Evolutionary conservation across 2,113 vertebrate genomes (phyloP), one percentile per base, ranked within the genome.

Genomic region (Notothenia rossii): DNA sequence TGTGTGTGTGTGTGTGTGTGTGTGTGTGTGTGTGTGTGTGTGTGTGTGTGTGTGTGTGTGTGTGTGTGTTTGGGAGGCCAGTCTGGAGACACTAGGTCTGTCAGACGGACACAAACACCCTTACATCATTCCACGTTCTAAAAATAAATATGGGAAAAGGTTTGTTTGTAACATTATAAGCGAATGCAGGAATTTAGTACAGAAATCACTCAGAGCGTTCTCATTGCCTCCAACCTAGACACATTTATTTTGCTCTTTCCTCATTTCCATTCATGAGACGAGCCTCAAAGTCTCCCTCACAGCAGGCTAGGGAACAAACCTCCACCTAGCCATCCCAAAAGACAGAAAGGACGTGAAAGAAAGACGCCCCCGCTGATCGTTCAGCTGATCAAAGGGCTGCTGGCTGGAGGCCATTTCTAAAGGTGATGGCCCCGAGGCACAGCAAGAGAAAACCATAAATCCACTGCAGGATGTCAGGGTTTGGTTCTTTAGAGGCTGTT

Each of bases 1-100:
- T 73, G 17, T 64, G 66, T 4, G 85, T 72, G n/a, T 67, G 68
- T 4, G 85, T 66, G 86, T 81, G 75, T 79, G 84, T 25, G 36
- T 36, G 53, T 68, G 63, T 76, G 58, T 77, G 17, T 64, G 66
- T 4, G 85, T 75, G n/a, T 67, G 68, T 4, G 85, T 70, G 86
- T 81, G 75, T 79, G 84, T 36, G 51, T 68, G 63, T 76, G 58
- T 77, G 13, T 60, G 66, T 76, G 58, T 77, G 17, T 64, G 66
- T 22, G 22, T 22, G 22, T 22, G 22, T 22, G 22, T 22, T 1
- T 22, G 22, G 1, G 22, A 1, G 56, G 76, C 25, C 79, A 46
- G 83, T 78, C 66, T 87, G 86, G 86, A 88, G 88, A 91, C 84
- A 60, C 45, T 33, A 58, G 84, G 90, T 92, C 86, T 87, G 63